Percentiles rank a stretch among this genome's conserved stretches.
Conservation (phyloP, 2,797 vertebrate species). For the Acridotheres tristis region DNA sequence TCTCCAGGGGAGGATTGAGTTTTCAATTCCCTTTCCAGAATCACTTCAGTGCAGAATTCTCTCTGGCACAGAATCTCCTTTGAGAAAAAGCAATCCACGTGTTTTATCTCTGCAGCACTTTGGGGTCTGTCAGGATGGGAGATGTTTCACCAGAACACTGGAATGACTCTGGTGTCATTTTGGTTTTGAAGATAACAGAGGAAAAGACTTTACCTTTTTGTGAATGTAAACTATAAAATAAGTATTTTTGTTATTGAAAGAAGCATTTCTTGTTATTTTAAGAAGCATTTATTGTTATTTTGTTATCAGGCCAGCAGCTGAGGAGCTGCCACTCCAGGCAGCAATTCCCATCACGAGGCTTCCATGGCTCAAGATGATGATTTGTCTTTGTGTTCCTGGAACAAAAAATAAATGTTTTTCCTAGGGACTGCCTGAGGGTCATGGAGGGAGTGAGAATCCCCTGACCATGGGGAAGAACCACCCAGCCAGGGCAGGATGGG, state of each 20-base stretch:
- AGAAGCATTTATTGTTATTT: background rate
- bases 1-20: slow-evolving; percentile 43
- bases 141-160: background rate
- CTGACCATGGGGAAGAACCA: accelerated
- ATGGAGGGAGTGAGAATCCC: too few species aligned
- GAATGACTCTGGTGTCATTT: background rate
- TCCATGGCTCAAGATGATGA: accelerated
- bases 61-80: slow-evolving; percentile 23
- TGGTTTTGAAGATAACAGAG: background rate
- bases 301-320: background rate
- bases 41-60: background rate
- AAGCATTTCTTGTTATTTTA: background rate
- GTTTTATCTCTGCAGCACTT: slow-evolving; percentile 13
- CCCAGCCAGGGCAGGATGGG: accelerated
- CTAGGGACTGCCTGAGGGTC: accelerated
- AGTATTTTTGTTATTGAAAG: background rate
- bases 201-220: background rate
- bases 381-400: background rate
- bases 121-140: slow-evolving; percentile 8
- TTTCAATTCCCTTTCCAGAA: slow-evolving; percentile 24
- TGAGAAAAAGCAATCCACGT: background rate
- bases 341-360: accelerated
- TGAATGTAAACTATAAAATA: background rate
- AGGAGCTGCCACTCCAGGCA: background rate
- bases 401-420: accelerated